Percentiles rank a stretch among this genome's conserved stretches.
Conservation (phyloP, 2,797 vertebrate species). For the Tauraco hartlaubi region DNA sequence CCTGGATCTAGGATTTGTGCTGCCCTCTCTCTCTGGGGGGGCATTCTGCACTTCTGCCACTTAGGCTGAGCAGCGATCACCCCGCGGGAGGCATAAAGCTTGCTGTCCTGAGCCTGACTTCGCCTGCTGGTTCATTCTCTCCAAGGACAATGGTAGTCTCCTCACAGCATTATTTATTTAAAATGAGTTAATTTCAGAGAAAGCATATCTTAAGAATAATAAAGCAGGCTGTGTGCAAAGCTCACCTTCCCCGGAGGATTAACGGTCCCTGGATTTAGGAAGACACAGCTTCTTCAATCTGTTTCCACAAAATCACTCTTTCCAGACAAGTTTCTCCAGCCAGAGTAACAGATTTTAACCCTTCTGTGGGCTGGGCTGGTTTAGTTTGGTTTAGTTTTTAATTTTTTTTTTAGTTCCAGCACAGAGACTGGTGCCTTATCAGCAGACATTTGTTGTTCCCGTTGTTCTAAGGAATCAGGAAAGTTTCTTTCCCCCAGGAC, state of each 20-base stretch:
- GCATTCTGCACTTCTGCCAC: background rate
- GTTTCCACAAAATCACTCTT: background rate
- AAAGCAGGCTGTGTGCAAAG: constrained; percentile 12
- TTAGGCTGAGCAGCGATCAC: background rate
- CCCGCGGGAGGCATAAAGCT: background rate
- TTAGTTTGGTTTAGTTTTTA: background rate
- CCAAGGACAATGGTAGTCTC: background rate
- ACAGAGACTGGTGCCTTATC: background rate
- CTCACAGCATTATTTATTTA: constrained; percentile 39
- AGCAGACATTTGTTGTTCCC: background rate
- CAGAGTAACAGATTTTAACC: constrained; percentile 1
- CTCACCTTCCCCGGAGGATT: background rate
- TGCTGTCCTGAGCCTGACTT: background rate
- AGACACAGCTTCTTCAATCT: background rate
- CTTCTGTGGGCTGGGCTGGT: background rate
- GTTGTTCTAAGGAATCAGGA: background rate
- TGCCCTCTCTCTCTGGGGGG: background rate
- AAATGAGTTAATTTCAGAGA: constrained; percentile 27
- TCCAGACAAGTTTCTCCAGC: background rate
- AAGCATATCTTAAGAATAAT: constrained; percentile 12
- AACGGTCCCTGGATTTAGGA: background rate
- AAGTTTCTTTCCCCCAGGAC: background rate
- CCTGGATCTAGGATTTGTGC: background rate
- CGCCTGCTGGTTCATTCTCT: background rate
- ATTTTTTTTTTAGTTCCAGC: background rate